Percentiles rank a stretch among this genome's conserved stretches.
These are phyloP conservation scores for Calameuta idolon DNA, from an alignment of 2,888 invertebrate species.

Conservation along the genomic window DNA sequence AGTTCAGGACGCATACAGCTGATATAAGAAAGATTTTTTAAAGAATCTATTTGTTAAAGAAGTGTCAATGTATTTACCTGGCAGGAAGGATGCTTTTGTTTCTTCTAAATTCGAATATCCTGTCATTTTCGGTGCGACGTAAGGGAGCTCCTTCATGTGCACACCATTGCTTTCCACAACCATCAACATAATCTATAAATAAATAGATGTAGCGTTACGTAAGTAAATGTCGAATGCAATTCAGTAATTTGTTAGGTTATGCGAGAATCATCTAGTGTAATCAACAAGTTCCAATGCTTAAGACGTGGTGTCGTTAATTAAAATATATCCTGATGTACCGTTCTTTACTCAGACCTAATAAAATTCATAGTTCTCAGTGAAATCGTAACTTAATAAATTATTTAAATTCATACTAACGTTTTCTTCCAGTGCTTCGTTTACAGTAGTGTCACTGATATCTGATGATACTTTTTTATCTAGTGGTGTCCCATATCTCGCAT, in stretches of 20 bases:
- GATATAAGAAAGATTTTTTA: background rate
- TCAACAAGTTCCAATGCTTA: background rate
- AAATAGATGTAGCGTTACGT: constrained; percentile 34
- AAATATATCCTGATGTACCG: background rate
- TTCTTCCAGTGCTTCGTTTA: constrained; percentile 47
- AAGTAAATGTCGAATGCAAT: constrained; percentile 18
- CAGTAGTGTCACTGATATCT: constrained; percentile 36
- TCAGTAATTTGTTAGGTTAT: background rate
- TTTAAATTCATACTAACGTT: constrained; percentile 46
- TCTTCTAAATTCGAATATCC: constrained; percentile 21
- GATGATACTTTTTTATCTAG: constrained; percentile 30
- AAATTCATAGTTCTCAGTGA: background rate
- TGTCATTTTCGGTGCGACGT: constrained; percentile 44
- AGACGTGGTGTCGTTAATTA: background rate
- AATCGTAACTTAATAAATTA: background rate
- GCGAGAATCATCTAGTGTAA: background rate
- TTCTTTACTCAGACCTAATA: background rate
- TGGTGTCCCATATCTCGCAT: constrained; percentile 15
- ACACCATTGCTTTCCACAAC: constrained; percentile 59
- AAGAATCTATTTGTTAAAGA: background rate
- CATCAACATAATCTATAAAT: constrained; percentile 62
- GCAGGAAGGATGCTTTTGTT: constrained; percentile 29
- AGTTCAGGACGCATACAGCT: background rate
- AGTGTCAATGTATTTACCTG: constrained; percentile 31
- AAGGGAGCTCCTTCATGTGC: constrained; percentile 57